A percentile compares a stretch with the other conserved stretches of the same genome.
Conservation (phyloP, 1,140 invertebrate genomes). For the Brachionus plicatilis region DNA sequence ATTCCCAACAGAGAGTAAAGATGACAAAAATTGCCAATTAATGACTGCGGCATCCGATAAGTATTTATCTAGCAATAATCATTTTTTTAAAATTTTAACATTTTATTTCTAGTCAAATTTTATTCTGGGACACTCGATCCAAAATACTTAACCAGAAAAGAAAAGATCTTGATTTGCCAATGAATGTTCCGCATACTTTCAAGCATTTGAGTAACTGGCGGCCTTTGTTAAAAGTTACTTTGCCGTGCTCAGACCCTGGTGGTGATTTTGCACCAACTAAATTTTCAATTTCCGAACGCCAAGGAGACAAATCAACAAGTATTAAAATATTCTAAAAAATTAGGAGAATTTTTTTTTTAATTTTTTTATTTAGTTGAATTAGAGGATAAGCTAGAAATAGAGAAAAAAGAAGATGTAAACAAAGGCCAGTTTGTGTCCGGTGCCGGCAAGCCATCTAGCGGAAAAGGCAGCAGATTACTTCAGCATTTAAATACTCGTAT, state of each 20-base stretch:
- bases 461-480: slow-evolving; percentile 44
- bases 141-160: slow-evolving; percentile 47
- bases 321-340: background rate
- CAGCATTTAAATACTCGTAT: slow-evolving; percentile 52
- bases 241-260: slow-evolving; percentile 51
- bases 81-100: slow-evolving; percentile 43
- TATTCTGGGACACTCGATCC: slow-evolving; percentile 54
- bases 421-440: slow-evolving; percentile 43
- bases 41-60: slow-evolving; percentile 53
- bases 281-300: slow-evolving; percentile 53
- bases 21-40: slow-evolving; percentile 48
- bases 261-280: slow-evolving; percentile 54
- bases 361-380: slow-evolving; percentile 39
- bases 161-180: slow-evolving; percentile 31
- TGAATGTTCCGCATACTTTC: slow-evolving; percentile 46
- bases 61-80: slow-evolving; percentile 44
- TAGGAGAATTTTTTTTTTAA: background rate
- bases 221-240: slow-evolving; percentile 51
- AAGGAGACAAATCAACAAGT: slow-evolving; percentile 47
- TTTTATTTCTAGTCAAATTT: slow-evolving; percentile 43
- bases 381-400: slow-evolving; percentile 42
- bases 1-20: slow-evolving; percentile 52
- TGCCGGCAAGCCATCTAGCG: background rate
- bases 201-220: slow-evolving; percentile 55
- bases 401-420: slow-evolving; percentile 44